Evolutionary conservation across 1,140 invertebrate genomes (phyloP), one percentile per base, ranked within the genome.

Genomic region (Tetramorium simillimum): DNA sequence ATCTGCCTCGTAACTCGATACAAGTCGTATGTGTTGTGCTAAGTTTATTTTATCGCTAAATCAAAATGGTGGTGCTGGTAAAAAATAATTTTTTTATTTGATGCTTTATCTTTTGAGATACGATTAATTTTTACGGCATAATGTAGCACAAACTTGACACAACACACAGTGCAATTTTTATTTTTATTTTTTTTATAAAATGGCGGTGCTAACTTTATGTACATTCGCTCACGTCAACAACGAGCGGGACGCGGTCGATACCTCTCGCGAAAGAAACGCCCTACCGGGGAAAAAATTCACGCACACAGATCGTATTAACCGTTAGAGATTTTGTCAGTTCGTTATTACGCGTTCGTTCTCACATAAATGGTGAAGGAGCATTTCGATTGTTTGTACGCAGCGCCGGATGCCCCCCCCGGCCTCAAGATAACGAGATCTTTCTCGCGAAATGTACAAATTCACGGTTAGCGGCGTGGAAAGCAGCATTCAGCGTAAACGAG

Each of bases 1-100:
- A 58, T 76, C 73, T 76, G 21, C 40, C 37, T 56, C 21, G 62
- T 53, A 81, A 81, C 33, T 69, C 33, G 63, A 70, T 60, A 43
- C 65, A 28, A 70, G 21, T 80, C 63, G 37, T 60, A 33, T 33
- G 33, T 33, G 2, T 28, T 28, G 28, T 28, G 28, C 28, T 28
- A 28, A 28, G 28, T 28, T 28, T 33, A 33, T 33, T 33, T 33
- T 33, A 2, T 33, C 2, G 1, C 28, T 33, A 33, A 33, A 33
- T 33, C 28, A 33, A 33, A 33, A 2, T 33, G 28, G 1, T 2
- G 28, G 2, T 33, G 28, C 2, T 33, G 28, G 28, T 2, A 33
- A 33, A 33, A 33, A 33, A 2, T 33, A 33, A 33, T 2, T 33
- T 33, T 28, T 33, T 33, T 33, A 33, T 33, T 33, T 33, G 28